Evolutionary conservation across 2,113 vertebrate species (phyloP).

Genomic region (Mesembrinibis cayennensis): DNA sequence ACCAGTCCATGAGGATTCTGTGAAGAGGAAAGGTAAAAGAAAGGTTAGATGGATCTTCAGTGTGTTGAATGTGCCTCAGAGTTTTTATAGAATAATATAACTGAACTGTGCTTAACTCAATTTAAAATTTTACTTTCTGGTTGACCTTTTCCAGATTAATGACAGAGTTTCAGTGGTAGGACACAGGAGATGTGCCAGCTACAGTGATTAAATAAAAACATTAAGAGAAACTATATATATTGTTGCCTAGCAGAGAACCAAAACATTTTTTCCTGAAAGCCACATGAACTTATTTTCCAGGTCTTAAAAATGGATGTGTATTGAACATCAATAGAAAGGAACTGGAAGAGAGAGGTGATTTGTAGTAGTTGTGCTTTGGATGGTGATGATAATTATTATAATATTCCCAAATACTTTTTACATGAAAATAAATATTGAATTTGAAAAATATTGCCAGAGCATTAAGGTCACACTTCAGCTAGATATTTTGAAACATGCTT

Average conservation of each 20-base stretch:
- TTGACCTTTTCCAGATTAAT: constrained; percentile 43
- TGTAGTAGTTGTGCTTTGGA: background rate
- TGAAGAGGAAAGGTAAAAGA: background rate
- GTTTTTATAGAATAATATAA: background rate
- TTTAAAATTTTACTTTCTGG: background rate
- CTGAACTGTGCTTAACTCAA: background rate
- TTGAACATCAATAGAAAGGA: background rate
- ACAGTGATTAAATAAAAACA: background rate
- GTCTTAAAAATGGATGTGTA: background rate
- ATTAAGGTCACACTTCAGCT: background rate
- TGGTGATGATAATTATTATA: background rate
- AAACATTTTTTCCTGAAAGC: constrained; percentile 1
- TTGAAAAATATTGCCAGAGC: background rate
- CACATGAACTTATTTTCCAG: background rate
- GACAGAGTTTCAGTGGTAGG: background rate
- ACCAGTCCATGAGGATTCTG: background rate
- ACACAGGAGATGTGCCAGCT: background rate
- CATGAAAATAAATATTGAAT: background rate
- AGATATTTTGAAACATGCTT: background rate
- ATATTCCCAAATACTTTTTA: background rate
- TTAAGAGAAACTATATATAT: background rate
- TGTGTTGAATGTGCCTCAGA: background rate
- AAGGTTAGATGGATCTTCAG: background rate
- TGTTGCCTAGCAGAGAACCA: constrained; percentile 15
- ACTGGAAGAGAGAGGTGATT: background rate